Evolutionary conservation across 2,797 vertebrate species (phyloP).

Genomic region (Cyclura pinguis): DNA sequence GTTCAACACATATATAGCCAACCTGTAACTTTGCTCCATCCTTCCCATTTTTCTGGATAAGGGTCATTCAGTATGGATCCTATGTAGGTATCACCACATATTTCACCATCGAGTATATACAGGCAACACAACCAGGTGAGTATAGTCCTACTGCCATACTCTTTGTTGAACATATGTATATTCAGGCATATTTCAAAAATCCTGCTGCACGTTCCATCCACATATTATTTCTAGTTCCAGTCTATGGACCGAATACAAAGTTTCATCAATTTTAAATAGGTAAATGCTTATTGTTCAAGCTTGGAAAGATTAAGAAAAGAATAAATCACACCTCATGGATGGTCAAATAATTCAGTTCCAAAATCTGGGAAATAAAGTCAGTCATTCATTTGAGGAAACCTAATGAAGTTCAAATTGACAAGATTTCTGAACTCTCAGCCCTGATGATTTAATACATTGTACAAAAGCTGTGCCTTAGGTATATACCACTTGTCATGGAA

Average conservation of each 20-base stretch:
- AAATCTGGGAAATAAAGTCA: conserved; percentile 19
- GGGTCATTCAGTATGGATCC: neutral
- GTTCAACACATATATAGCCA: neutral
- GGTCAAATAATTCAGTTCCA: conserved; percentile 1
- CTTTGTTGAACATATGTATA: neutral
- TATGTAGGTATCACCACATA: neutral
- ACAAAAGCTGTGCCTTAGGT: conserved; percentile 19
- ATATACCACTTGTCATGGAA: conserved; percentile 30
- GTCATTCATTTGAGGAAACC: conserved; percentile 44
- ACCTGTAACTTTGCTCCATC: neutral
- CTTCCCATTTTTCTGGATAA: neutral
- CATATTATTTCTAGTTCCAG: conserved; percentile 10
- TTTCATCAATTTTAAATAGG: conserved; percentile 14
- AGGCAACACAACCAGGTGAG: neutral
- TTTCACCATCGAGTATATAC: neutral
- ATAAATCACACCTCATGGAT: conserved; percentile 31
- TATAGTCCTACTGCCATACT: neutral
- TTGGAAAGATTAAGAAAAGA: neutral
- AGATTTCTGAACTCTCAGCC: neutral
- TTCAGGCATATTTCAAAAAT: rapidly evolving
- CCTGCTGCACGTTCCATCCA: conserved; percentile 2
- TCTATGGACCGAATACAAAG: neutral
- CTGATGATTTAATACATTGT: neutral
- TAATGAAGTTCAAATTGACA: conserved; percentile 2
- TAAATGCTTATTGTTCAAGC: neutral